These are phyloP conservation scores for Ethmia dodecea DNA, from an alignment of 2,888 invertebrate genomes.

Conservation along the genomic window DNA sequence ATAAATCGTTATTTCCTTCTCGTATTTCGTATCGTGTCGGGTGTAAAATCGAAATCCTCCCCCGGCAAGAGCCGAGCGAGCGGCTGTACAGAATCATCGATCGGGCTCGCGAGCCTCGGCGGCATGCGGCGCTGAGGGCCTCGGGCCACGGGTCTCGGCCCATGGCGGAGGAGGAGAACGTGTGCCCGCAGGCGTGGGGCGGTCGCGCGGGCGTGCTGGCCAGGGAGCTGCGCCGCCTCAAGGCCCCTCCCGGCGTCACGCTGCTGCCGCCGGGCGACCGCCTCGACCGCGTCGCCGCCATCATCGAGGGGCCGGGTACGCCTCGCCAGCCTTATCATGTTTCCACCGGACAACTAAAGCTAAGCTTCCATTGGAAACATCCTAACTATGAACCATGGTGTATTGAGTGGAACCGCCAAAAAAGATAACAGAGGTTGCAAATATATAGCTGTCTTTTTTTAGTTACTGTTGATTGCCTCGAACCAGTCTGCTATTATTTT, in stretches of 20 bases:
- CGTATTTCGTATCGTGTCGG: background rate
- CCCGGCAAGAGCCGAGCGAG: background rate
- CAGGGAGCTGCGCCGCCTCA: constrained; percentile 91
- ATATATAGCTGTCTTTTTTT: no score
- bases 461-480: no score
- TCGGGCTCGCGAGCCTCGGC: constrained; percentile 3
- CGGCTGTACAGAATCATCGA: background rate
- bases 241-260: constrained; percentile 94
- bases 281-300: constrained; percentile 94
- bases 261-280: constrained; percentile 94
- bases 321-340: background rate
- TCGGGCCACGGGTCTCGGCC: background rate
- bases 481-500: no score
- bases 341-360: no score
- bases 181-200: constrained; percentile 94
- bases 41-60: background rate
- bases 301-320: constrained; percentile 89
- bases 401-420: no score
- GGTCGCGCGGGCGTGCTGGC: constrained; percentile 82
- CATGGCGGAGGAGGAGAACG: constrained; percentile 95
- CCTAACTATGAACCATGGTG: no score
- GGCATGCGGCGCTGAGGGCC: constrained; percentile 4
- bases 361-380: no score
- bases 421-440: no score
- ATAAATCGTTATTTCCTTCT: no score